Base-by-base conservation (phyloP, 2,888 invertebrate genomes). In the Adineta ricciae region DNA sequence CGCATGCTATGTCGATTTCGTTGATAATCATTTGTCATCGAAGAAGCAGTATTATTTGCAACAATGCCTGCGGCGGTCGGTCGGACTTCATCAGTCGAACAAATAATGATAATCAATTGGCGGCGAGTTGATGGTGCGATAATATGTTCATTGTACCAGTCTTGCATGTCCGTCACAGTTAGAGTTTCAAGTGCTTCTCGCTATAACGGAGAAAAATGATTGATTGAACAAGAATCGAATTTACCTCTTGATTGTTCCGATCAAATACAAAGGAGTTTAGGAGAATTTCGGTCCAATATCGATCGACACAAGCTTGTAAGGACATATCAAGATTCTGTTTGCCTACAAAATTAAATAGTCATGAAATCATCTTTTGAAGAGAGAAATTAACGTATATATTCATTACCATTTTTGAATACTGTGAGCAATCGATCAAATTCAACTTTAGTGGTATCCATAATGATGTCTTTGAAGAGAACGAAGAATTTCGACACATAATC, bases 261-360 rank as follows among this genome's bases (percentile, higher is more conserved):
- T 78, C 78, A 9, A 78, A 78, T 21, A 78, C 4, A 41, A 41
- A 78, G n/a, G 78, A n/a, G n/a, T 78, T 38, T 14, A 78, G 41
- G 38, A 78, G 24, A n/a, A 78, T 78, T 78, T 78, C 78, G 11
- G 78, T 78, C 78, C 78, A 78, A 78, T 41, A 78, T 78, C 78
- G 78, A 78, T 78, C 78, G 5, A 78, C n/a, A 78, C 38, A 38
- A n/a, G 24, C n/a, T 78, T 78, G 78, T 41, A 78, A 78, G 0
- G 78, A 78, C 24, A 24, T 78, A 41, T 78, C 78, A 24, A 78
- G 38, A 38, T 7, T 78, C 41, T 78, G 78, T 78, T 78, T 78
- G 24, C 24, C 78, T 78, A 41, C 24, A 78, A 46, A 46, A n/a
- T n/a, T n/a, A n/a, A 46, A 46, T 8, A 46, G 46, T 46, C 5